Conservation (phyloP, 2,797 vertebrate genomes). For the Thunnus albacares region DNA sequence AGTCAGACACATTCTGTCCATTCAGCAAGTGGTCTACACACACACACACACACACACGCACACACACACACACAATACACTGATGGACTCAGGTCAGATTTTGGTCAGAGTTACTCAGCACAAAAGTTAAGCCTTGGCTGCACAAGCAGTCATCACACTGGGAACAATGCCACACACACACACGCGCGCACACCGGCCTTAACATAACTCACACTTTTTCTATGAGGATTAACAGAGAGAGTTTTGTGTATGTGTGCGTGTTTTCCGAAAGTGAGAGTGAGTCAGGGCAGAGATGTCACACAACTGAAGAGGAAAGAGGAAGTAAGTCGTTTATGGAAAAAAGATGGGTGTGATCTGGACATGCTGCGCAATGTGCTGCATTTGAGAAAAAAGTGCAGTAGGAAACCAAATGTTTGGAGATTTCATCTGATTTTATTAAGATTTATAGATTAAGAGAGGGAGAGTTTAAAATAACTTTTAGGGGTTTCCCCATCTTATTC, state of each 20-base stretch:
- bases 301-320: conserved; percentile 60
- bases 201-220: conserved; percentile 53
- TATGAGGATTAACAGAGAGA: conserved; percentile 53
- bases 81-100: conserved; percentile 46
- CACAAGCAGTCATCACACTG: conserved; percentile 57
- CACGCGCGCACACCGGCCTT: conserved; percentile 24
- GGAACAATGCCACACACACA: conserved; percentile 57
- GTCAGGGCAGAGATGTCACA: conserved; percentile 29
- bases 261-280: neutral
- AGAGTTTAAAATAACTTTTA: neutral
- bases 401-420: conserved; percentile 12
- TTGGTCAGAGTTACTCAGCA: conserved; percentile 70
- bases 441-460: neutral
- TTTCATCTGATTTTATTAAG: neutral
- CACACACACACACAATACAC: conserved; percentile 23
- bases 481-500: neutral
- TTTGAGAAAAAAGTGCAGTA: neutral
- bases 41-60: conserved; percentile 14
- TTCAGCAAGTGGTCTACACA: conserved; percentile 53
- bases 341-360: conserved; percentile 50
- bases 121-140: conserved; percentile 69
- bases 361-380: neutral
- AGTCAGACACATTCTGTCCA: conserved; percentile 61
- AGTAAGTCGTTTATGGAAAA: conserved; percentile 50
- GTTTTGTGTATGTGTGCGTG: conserved; percentile 18